These are phyloP conservation scores for Ormyrus labotus DNA, from an alignment of 2,888 invertebrate species.

Conservation along the genomic window DNA sequence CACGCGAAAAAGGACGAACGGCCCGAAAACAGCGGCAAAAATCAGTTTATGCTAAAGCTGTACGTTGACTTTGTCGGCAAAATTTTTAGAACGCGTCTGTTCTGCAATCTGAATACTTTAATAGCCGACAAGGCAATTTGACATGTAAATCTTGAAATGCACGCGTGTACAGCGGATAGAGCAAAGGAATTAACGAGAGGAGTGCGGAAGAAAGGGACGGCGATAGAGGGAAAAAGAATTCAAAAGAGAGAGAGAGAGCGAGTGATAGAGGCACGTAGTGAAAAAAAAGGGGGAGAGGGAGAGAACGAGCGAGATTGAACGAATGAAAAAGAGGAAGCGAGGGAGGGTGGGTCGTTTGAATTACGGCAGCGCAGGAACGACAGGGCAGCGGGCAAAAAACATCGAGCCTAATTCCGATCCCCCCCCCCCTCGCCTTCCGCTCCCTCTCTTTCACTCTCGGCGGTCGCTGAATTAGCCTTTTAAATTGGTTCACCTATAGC, in stretches of 20 bases:
- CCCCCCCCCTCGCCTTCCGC: slow-evolving; percentile 64
- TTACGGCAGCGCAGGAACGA: slow-evolving; percentile 64
- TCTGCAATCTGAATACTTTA: no score
- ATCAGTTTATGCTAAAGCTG: no score
- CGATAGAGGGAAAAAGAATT: slow-evolving; percentile 8
- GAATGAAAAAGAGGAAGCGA: background rate
- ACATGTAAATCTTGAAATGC: slow-evolving; percentile 9
- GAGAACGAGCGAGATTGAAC: slow-evolving; percentile 11
- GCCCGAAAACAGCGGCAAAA: no score
- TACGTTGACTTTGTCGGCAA: no score
- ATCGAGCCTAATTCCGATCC: slow-evolving; percentile 69
- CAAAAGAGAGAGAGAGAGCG: slow-evolving; percentile 1
- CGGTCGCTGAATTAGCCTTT: slow-evolving; percentile 71
- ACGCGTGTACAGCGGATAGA: slow-evolving; percentile 38
- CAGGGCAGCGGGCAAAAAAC: slow-evolving; percentile 62
- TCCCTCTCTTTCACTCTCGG: slow-evolving; percentile 54
- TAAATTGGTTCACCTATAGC: slow-evolving; percentile 73
- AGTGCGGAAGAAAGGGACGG: slow-evolving; percentile 4
- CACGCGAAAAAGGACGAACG: no score
- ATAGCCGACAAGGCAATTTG: no score
- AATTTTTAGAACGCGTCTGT: no score
- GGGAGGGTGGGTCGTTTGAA: slow-evolving; percentile 61
- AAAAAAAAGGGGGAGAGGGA: slow-evolving; percentile 1
- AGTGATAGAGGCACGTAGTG: background rate
- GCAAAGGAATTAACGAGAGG: slow-evolving; percentile 43